Conservation (phyloP, 2,113 vertebrate genomes). For the Tichodroma muraria region DNA sequence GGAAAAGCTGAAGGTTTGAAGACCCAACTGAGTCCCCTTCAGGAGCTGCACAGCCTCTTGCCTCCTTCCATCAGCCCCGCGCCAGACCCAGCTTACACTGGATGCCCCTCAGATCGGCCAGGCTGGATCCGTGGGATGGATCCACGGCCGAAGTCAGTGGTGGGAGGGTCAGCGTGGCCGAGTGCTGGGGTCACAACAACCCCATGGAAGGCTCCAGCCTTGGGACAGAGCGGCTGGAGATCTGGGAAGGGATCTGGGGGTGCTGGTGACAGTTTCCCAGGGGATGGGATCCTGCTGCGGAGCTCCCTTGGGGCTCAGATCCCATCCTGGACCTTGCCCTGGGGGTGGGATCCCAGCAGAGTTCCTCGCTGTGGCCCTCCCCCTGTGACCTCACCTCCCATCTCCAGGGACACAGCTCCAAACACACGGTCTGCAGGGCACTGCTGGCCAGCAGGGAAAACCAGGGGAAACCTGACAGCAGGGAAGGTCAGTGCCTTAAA, state of each 20-base stretch:
- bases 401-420: not conserved
- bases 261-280: not conserved
- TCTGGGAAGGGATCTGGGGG: not conserved
- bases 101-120: not conserved
- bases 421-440: not conserved
- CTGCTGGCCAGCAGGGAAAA: too few species aligned
- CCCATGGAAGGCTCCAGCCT: not conserved
- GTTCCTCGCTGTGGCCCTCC: not conserved
- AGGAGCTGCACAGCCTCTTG: not conserved
- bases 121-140: not conserved
- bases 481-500: not conserved
- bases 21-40: too few species aligned
- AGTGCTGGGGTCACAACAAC: not conserved
- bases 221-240: not conserved
- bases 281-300: too few species aligned
- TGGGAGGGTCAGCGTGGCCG: not conserved
- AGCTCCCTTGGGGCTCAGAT: too few species aligned
- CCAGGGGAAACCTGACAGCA: not conserved
- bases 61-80: not conserved
- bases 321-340: too few species aligned
- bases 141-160: fast-evolving
- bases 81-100: not conserved
- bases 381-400: not conserved
- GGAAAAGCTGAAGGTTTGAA: not conserved
- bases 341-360: not conserved